A percentile compares a stretch with the other conserved stretches of the same genome.
Evolutionary conservation across 2,113 vertebrate species (phyloP).

Genomic region (Corythoichthys intestinalis): DNA sequence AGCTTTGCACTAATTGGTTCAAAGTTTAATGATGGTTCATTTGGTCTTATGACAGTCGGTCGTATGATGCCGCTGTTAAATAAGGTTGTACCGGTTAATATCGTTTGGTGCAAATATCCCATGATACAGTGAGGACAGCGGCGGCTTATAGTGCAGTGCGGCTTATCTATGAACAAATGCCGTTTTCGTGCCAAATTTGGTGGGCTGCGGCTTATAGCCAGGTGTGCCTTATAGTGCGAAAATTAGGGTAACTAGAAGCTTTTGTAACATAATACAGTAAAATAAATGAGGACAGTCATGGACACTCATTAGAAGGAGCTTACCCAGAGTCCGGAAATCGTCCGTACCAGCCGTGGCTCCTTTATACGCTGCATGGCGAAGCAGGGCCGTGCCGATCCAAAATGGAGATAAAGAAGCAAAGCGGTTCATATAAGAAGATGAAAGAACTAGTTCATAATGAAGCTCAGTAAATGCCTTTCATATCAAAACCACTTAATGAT

Average conservation of each 20-base stretch:
- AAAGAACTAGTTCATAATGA: neutral
- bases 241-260: constrained; percentile 23
- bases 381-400: constrained; percentile 17
- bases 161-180: too few relatives aligned
- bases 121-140: too few relatives aligned
- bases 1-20: too few relatives aligned
- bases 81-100: too few relatives aligned
- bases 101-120: too few relatives aligned
- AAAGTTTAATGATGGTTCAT: too few relatives aligned
- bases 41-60: too few relatives aligned
- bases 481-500: constrained; percentile 52
- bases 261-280: constrained; percentile 56
- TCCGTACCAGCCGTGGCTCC: constrained; percentile 60
- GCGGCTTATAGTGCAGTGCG: too few relatives aligned
- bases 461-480: neutral
- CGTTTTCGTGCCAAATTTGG: too few relatives aligned
- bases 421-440: constrained; percentile 9
- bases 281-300: constrained; percentile 46
- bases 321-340: constrained; percentile 55
- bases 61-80: too few relatives aligned
- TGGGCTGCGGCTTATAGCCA: too few relatives aligned
- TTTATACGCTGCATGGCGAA: constrained; percentile 59
- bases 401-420: constrained; percentile 33
- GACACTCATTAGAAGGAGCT: constrained; percentile 51
- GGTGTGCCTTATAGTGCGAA: too few relatives aligned